phyloP scores from a whole-genome alignment of 2,797 vertebrate genomes.

The Podargus strigoides region DNA sequence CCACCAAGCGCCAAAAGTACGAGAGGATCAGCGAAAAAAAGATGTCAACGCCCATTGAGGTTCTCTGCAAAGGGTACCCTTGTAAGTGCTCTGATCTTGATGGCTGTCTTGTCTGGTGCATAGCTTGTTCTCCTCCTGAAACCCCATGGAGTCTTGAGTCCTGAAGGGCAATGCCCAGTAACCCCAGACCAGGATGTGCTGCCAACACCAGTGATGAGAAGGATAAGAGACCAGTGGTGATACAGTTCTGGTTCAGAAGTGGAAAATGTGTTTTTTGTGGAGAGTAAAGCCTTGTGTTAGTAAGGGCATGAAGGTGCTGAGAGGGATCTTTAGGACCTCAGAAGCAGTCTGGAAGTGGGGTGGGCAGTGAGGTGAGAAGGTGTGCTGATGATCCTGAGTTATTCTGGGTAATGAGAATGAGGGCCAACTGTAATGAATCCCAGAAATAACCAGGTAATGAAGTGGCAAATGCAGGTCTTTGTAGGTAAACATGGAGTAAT shows the following conservation, averaged over 20 bases:
- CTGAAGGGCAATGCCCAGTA: neutral
- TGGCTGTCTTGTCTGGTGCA: neutral
- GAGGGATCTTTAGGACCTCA: neutral
- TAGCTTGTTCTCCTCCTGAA: neutral
- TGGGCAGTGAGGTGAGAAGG: neutral
- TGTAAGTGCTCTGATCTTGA: slow-evolving; percentile 77
- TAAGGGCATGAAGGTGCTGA: neutral
- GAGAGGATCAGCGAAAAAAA: slow-evolving; percentile 98
- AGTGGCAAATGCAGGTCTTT: neutral
- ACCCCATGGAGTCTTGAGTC: neutral
- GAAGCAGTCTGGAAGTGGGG: neutral
- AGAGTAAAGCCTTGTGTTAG: neutral
- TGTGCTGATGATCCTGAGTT: neutral
- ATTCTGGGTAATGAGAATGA: neutral
- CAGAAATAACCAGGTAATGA: neutral
- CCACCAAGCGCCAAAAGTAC: slow-evolving; percentile 96
- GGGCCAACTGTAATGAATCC: neutral
- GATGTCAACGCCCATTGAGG: slow-evolving; percentile 96
- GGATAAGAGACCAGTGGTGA: rapidly evolving
- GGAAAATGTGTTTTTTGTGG: neutral
- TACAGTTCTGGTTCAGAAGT: neutral
- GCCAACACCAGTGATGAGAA: neutral
- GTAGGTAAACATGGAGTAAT: neutral
- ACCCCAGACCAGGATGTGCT: neutral
- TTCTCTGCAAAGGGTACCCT: slow-evolving; percentile 94